These are phyloP conservation scores for Myanophis thanlyinensis DNA, from an alignment of 2,113 vertebrate species.

Conservation along the genomic window DNA sequence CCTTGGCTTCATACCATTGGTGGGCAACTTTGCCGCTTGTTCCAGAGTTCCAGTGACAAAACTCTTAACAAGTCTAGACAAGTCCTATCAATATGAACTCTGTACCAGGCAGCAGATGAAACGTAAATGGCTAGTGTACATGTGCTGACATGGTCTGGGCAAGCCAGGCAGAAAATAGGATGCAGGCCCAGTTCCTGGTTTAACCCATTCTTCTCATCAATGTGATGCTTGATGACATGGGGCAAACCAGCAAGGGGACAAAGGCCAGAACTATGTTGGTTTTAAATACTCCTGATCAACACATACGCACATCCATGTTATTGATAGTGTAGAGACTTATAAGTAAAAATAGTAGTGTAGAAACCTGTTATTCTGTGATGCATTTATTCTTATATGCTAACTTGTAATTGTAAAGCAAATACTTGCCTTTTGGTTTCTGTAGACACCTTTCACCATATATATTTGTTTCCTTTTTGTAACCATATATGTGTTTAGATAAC, in stretches of 20 bases:
- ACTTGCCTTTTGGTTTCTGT: too few relatives aligned
- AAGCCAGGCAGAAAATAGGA: not conserved
- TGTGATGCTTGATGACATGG: not conserved
- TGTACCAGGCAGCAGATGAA: not conserved
- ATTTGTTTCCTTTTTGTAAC: too few relatives aligned
- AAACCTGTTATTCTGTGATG: too few relatives aligned
- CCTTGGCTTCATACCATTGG: not conserved
- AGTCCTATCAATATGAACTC: not conserved
- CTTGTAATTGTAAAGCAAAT: too few relatives aligned
- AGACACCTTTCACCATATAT: too few relatives aligned
- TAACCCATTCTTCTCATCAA: not conserved
- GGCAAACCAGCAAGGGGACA: not conserved
- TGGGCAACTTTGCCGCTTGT: not conserved
- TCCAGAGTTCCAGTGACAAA: not conserved
- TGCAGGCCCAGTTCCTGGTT: not conserved
- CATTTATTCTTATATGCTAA: too few relatives aligned
- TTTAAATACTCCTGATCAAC: too few relatives aligned
- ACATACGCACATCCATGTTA: not conserved
- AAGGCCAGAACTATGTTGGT: not conserved
- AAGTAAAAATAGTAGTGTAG: too few relatives aligned
- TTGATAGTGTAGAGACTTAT: too few relatives aligned
- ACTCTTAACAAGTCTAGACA: not conserved
- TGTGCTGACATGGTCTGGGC: not conserved
- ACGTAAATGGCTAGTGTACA: not conserved
- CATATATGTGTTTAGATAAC: too few relatives aligned